Base-by-base conservation (phyloP, 2,797 vertebrate species). In the Cirrhinus molitorella region DNA sequence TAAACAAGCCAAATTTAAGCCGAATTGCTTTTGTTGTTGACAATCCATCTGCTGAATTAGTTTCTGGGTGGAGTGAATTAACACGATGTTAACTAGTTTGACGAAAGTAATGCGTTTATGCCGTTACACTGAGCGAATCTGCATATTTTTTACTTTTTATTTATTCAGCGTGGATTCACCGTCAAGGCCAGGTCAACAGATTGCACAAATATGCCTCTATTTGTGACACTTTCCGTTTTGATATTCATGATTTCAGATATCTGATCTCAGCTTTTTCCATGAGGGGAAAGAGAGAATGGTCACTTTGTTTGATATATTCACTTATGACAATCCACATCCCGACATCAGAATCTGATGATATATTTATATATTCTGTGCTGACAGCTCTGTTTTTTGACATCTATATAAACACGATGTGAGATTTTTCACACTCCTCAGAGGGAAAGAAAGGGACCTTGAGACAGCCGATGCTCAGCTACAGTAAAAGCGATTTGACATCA, bases 401-500 rank as follows among this genome's bases (percentile, higher is more conserved):
- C 61, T 45, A 66, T 81, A 73, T 43, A 75, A 82, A 82, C 80
- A 83, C 19, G 9, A 75, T 68, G 63, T 81, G 80, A 81, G n/a
- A 65, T 21, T 73, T 75, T 66, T 73, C 61, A 37, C 70, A 45
- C 28, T 28, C 34, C 23, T 65, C 34, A 11, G 47, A 65, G 47
- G 66, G 40, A 70, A 70, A 83, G 34, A 68, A 76, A 37, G 51
- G 7, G 28, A 77, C 65, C 55, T 51, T 59, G 63, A 83, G 81
- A 83, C 63, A 57, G 72, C 25, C 14, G 40, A 67, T 59, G 72
- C 73, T 70, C 73, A 78, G 21, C 66, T 63, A 78, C 63, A 83
- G 65, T 78, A 59, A 83, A 83, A 78, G 40, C 21, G 65, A 78
- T 59, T 61, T 83, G 63, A 83, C 82, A 83, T 78, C 65, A 83